Percentiles rank a stretch among this genome's conserved stretches.
Conservation (phyloP, 2,888 invertebrate species). For the Baronia brevicornis region DNA sequence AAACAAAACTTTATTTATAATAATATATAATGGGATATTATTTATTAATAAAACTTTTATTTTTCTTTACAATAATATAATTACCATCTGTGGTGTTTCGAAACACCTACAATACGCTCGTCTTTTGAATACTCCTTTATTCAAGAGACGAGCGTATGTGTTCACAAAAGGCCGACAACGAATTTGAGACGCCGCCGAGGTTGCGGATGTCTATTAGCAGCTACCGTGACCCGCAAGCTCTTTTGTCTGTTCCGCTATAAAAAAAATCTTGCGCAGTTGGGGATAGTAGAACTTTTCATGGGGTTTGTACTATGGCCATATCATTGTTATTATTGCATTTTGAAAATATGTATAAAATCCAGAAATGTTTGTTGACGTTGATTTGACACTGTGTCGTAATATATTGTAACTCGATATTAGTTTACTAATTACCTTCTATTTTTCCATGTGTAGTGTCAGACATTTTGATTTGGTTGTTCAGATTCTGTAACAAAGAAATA, state of each 20-base stretch:
- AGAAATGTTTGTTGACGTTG: too few relatives aligned
- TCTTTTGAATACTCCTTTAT: constrained; percentile 6
- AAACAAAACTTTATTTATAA: constrained; percentile 2
- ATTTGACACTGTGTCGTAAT: too few relatives aligned
- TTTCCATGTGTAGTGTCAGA: constrained; percentile 24
- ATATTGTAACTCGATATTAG: not conserved
- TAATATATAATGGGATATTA: constrained; percentile 4
- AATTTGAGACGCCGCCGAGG: too few relatives aligned
- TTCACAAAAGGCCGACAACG: too few relatives aligned
- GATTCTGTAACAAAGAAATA: constrained; percentile 22
- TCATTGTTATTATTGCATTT: too few relatives aligned
- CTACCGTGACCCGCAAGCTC: too few relatives aligned
- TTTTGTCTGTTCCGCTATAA: too few relatives aligned
- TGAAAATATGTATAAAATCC: not conserved
- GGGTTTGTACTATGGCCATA: too few relatives aligned
- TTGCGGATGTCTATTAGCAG: too few relatives aligned
- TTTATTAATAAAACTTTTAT: not conserved
- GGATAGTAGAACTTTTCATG: too few relatives aligned
- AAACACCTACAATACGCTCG: constrained; percentile 7
- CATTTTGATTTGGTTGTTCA: constrained; percentile 19
- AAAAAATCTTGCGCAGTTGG: too few relatives aligned
- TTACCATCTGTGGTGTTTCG: constrained; percentile 1
- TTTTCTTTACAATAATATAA: constrained; percentile 1
- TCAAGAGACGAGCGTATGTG: constrained; percentile 2
- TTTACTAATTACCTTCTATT: constrained; percentile 23